phyloP scores from a whole-genome alignment of 2,888 invertebrate genomes.

The Scelioninae gen. 1 region DNA sequence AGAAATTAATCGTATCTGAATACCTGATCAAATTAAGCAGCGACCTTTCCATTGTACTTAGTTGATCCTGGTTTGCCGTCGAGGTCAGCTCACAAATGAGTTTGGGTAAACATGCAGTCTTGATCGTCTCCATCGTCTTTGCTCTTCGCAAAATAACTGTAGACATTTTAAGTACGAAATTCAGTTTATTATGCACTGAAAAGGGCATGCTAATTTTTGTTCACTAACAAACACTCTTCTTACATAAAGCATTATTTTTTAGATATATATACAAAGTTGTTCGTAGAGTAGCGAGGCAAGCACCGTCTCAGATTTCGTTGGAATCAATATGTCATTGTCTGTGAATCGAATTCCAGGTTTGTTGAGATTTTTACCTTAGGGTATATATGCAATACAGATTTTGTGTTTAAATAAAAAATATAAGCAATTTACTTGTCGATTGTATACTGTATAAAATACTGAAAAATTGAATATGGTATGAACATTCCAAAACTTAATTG shows the following conservation, averaged over 20 bases:
- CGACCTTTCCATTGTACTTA: conserved; percentile 87
- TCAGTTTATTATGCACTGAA: conserved; percentile 7
- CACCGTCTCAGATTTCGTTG: conserved; percentile 45
- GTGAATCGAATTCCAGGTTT: conserved; percentile 30
- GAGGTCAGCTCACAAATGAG: conserved; percentile 88
- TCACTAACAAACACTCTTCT: conserved; percentile 2
- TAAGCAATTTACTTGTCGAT: not conserved
- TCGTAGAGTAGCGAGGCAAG: conserved; percentile 25
- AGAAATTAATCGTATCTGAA: conserved; percentile 51
- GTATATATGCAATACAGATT: no score
- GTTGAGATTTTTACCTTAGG: conserved; percentile 2
- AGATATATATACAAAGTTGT: conserved; percentile 23
- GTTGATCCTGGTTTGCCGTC: conserved; percentile 86
- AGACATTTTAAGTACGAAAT: conserved; percentile 66
- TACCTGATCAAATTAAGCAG: conserved; percentile 87
- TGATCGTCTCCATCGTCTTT: conserved; percentile 86
- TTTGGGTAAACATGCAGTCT: conserved; percentile 88
- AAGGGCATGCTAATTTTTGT: not conserved
- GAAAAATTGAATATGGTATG: no score
- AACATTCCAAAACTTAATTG: no score
- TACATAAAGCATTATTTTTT: conserved; percentile 8
- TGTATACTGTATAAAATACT: no score
- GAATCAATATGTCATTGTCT: conserved; percentile 40
- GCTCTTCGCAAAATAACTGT: conserved; percentile 83
- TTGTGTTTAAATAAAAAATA: no score